Evolutionary conservation across 2,113 vertebrate species (phyloP), one percentile per base, ranked within the genome.

Genomic region (Mesembrinibis cayennensis): DNA sequence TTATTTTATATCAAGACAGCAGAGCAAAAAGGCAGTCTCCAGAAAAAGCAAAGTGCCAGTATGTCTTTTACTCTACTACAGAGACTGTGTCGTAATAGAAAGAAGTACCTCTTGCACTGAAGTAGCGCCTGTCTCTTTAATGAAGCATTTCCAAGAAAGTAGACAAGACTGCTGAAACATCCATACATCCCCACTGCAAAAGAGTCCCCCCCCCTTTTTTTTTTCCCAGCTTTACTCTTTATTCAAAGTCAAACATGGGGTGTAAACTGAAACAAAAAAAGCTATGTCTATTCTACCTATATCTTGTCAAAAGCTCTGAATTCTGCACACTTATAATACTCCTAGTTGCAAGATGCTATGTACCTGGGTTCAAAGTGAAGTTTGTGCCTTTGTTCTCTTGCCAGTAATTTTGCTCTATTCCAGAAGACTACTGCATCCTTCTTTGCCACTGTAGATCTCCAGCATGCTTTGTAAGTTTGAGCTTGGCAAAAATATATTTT

Each of bases 351-450:
- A 25, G 29, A 52, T 80, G n/a, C 53, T 73, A 16, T 38, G 40
- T 73, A 91, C 84, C 93, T 87, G 40, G 30, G 27, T 89, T 92
- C 74, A 94, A 93, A 96, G 82, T 59, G 52, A 95, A 90, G 15
- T 45, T 85, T 58, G 22, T 42, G 53, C 47, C 74, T 97, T 92
- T 97, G 65, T 95, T 93, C 82, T 83, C 38, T 63, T 83, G 56
- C 80, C 92, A 96, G 63, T 92, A 66, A 49, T 95, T 87, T 82
- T 85, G 7, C 61, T 73, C 55, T 81, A 1, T 87, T 91, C 44
- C 40, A 76, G 87, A 85, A 76, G 27, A 65, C 42, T 65, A n/a
- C 14, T 63, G 40, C 47, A 82, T 56, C 36, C 22, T 85, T 84
- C 34, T 87, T 93, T 82, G 36, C 27, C 21, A 67, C 34, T 79